Conservation (phyloP, 2,113 vertebrate species). For the Corvus hawaiiensis region DNA sequence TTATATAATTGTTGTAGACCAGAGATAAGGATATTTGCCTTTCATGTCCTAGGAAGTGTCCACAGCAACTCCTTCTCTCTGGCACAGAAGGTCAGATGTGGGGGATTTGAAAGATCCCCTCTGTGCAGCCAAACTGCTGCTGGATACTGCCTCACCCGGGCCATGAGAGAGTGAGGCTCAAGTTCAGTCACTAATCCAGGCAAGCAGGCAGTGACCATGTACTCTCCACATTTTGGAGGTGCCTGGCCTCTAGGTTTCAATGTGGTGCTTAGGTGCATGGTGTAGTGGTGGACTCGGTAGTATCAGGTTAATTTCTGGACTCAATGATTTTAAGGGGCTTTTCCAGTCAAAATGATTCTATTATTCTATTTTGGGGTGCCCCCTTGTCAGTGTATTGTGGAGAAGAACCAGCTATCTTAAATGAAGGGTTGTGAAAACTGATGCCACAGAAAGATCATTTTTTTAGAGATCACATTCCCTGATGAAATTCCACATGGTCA, state of each 20-base stretch:
- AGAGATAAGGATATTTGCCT: background rate
- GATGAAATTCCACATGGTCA: background rate
- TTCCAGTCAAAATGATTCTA: background rate
- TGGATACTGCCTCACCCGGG: background rate
- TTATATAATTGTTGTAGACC: background rate
- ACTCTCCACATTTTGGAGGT: background rate
- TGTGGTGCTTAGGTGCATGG: accelerated
- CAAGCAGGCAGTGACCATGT: background rate
- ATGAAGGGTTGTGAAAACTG: background rate
- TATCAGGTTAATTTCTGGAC: background rate
- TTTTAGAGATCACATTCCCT: background rate
- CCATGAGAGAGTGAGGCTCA: background rate
- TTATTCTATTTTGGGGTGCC: background rate
- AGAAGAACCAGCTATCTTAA: background rate
- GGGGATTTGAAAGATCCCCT: background rate
- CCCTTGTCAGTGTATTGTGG: accelerated
- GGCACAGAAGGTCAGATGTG: background rate
- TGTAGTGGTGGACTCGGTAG: background rate
- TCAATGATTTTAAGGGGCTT: background rate
- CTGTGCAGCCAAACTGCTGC: background rate
- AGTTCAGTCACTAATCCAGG: background rate
- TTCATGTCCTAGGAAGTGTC: background rate
- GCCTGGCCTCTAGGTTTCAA: background rate
- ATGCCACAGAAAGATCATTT: accelerated
- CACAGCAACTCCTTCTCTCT: background rate